phyloP scores from a whole-genome alignment of 2,113 vertebrate genomes.

The Rhea americana region DNA sequence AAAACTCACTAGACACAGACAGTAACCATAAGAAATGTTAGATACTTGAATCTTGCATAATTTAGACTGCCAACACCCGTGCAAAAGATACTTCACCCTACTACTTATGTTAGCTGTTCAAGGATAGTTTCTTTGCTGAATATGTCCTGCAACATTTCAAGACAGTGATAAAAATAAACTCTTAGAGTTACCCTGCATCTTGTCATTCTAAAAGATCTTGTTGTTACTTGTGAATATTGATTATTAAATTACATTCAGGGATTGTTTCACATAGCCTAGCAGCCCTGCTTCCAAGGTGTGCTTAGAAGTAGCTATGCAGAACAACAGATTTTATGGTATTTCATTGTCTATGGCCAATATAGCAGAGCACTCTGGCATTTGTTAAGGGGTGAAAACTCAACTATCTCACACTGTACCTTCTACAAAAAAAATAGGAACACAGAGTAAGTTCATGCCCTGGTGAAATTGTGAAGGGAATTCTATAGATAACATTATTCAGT shows the following conservation, averaged over 20 bases:
- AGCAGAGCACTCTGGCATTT: background rate
- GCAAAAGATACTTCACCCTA: slow-evolving; percentile 39
- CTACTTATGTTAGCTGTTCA: slow-evolving; percentile 43
- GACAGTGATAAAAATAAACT: slow-evolving; percentile 1
- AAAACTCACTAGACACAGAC: slow-evolving; percentile 64
- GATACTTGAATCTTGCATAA: slow-evolving; percentile 32
- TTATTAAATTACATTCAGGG: background rate
- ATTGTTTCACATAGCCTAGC: background rate
- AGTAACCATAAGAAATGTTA: slow-evolving; percentile 62
- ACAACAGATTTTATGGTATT: background rate
- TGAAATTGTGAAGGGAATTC: background rate
- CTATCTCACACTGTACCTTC: background rate
- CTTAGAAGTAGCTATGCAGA: background rate
- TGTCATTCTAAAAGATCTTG: background rate
- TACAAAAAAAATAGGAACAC: background rate
- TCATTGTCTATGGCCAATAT: background rate
- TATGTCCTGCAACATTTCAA: slow-evolving; percentile 3
- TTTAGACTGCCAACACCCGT: slow-evolving; percentile 45
- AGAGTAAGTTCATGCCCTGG: background rate
- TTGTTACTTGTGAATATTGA: background rate
- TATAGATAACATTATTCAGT: background rate
- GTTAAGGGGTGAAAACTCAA: background rate
- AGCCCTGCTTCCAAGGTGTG: background rate
- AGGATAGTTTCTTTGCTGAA: slow-evolving; percentile 14
- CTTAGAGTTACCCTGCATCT: background rate